These are phyloP conservation scores for Aphaenogaster ashmeadi DNA, from an alignment of 1,140 invertebrate species.

Conservation along the genomic window DNA sequence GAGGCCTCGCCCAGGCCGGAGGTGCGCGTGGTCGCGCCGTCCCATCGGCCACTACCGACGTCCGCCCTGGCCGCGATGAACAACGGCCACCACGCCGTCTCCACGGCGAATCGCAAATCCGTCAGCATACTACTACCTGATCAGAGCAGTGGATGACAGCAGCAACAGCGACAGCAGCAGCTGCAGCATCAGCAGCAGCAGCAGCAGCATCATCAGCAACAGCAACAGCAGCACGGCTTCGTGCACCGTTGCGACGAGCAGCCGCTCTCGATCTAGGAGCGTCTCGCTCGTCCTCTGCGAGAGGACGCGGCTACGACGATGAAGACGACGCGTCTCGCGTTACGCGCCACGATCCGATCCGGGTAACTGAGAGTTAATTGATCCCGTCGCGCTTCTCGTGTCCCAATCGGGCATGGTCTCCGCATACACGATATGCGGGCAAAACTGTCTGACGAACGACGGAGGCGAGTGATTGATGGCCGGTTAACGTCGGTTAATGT, in stretches of 20 bases:
- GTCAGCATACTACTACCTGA: constrained; percentile 85
- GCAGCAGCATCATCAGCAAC: neutral
- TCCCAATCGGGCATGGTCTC: constrained; percentile 3
- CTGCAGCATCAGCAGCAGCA: constrained; percentile 23
- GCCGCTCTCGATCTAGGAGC: constrained; percentile 76
- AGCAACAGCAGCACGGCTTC: constrained; percentile 79
- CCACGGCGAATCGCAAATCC: constrained; percentile 82
- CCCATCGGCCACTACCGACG: constrained; percentile 78
- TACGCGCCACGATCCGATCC: constrained; percentile 9
- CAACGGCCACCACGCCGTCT: constrained; percentile 10
- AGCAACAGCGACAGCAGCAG: constrained; percentile 45
- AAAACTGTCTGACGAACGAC: neutral
- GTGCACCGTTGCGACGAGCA: constrained; percentile 82
- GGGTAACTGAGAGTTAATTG: constrained; percentile 48
- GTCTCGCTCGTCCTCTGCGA: neutral
- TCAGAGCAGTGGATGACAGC: constrained; percentile 83
- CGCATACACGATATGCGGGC: neutral
- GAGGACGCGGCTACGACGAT: neutral
- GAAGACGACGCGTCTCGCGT: constrained; percentile 31
- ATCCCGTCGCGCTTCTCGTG: constrained; percentile 4
- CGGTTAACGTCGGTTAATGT: constrained; percentile 15
- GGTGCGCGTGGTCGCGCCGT: constrained; percentile 82
- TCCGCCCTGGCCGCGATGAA: constrained; percentile 67
- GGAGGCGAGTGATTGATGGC: constrained; percentile 13
- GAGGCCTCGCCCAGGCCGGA: constrained; percentile 81